A percentile compares a stretch with the other conserved stretches of the same genome.
Conservation (phyloP, 2,888 invertebrate genomes). For the Agrotis ipsilon region DNA sequence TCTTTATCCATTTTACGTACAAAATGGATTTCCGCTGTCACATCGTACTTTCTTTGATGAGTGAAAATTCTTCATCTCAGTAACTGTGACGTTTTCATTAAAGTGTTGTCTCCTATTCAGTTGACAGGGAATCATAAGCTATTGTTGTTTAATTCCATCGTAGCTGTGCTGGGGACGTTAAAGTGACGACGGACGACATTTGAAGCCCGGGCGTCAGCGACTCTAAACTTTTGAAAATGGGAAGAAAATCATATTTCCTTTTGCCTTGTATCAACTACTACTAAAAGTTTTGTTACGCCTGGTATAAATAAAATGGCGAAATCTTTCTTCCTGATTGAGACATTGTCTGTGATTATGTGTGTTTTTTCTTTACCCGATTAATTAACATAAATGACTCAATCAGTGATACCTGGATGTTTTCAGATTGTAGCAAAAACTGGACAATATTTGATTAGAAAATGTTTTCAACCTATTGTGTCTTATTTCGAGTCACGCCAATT, state of each 20-base stretch:
- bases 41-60: slow-evolving; percentile 76
- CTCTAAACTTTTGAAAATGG: slow-evolving; percentile 65
- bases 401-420: too few species aligned
- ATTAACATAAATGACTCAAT: too few species aligned
- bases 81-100: slow-evolving; percentile 82
- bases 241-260: slow-evolving; percentile 51
- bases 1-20: slow-evolving; percentile 74
- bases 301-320: background rate
- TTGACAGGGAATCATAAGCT: slow-evolving; percentile 78
- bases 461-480: too few species aligned
- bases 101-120: slow-evolving; percentile 77
- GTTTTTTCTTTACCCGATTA: too few species aligned
- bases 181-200: slow-evolving; percentile 68
- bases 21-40: slow-evolving; percentile 77
- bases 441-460: too few species aligned
- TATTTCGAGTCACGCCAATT: too few species aligned
- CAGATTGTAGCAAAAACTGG: too few species aligned
- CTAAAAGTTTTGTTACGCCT: slow-evolving; percentile 1
- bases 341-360: background rate
- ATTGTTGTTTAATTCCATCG: slow-evolving; percentile 77
- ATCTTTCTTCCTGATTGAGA: background rate
- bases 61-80: slow-evolving; percentile 71
- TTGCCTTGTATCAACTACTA: slow-evolving; percentile 14
- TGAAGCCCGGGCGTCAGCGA: slow-evolving; percentile 67
- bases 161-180: slow-evolving; percentile 64